Percentiles rank a stretch among this genome's conserved stretches.
phyloP scores from a whole-genome alignment of 1,140 invertebrate species.

The Chrysomallon squamiferum region DNA sequence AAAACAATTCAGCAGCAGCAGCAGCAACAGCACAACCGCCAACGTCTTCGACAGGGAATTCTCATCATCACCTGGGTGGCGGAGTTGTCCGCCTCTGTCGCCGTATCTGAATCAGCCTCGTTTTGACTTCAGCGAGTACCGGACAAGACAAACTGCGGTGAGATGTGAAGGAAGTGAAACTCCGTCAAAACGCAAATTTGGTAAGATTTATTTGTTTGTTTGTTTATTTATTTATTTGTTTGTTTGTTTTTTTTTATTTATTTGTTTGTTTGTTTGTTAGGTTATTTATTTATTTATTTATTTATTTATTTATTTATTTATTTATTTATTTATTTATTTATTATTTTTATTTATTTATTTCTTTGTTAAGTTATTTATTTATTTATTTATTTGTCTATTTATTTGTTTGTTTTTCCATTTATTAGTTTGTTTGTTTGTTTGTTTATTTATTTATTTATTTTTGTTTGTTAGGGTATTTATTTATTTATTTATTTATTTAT shows the following conservation, averaged over 20 bases:
- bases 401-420: too few relatives aligned
- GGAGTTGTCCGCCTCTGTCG: not conserved
- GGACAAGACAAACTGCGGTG: not conserved
- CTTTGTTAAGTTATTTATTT: too few relatives aligned
- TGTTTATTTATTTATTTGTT: not conserved
- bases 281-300: not conserved
- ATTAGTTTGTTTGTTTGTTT: too few relatives aligned
- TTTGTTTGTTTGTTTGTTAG: not conserved
- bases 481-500: too few relatives aligned
- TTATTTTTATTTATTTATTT: too few relatives aligned
- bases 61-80: not conserved
- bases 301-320: too few relatives aligned
- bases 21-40: not conserved
- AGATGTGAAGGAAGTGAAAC: not conserved
- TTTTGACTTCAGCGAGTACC: not conserved
- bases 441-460: too few relatives aligned
- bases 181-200: not conserved
- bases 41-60: conserved; percentile 3
- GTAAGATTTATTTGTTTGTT: not conserved
- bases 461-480: too few relatives aligned
- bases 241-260: not conserved
- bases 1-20: not conserved
- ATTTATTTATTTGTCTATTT: too few relatives aligned
- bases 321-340: too few relatives aligned
- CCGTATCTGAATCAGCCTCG: not conserved